phyloP scores from a whole-genome alignment of 2,888 invertebrate species.

The Agriopis aurantiaria region DNA sequence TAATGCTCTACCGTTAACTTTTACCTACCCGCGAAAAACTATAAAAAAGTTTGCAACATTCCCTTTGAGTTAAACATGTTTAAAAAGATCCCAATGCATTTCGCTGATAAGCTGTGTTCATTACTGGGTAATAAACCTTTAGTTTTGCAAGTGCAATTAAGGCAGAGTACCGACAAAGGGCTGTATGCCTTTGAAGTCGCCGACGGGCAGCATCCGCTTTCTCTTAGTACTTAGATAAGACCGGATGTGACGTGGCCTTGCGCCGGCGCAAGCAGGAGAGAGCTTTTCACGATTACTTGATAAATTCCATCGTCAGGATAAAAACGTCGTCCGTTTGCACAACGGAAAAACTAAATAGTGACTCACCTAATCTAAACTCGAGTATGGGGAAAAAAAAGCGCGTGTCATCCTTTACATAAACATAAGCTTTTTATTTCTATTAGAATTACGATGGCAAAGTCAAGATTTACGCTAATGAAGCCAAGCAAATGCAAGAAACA shows the following conservation, averaged over 20 bases:
- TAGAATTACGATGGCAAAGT: conserved; percentile 25
- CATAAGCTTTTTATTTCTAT: conserved; percentile 24
- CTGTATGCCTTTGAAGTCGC: conserved; percentile 70
- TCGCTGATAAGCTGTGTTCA: conserved; percentile 60
- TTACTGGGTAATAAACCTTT: conserved; percentile 68
- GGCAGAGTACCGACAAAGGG: conserved; percentile 74
- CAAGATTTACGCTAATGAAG: conserved; percentile 35
- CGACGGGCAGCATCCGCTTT: conserved; percentile 80
- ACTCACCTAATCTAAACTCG: conserved; percentile 60
- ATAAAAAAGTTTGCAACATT: conserved; percentile 44
- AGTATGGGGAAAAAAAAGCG: conserved; percentile 22
- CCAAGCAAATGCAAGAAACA: conserved; percentile 30
- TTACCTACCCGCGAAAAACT: conserved; percentile 45
- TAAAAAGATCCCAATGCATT: conserved; percentile 48
- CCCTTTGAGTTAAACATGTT: conserved; percentile 29
- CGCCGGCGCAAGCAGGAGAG: conserved; percentile 62
- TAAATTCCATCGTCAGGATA: conserved; percentile 75
- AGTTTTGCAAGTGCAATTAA: conserved; percentile 79
- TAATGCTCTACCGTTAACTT: conserved; percentile 34
- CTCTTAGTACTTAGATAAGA: conserved; percentile 67
- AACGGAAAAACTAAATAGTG: conserved; percentile 53
- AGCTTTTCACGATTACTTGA: conserved; percentile 83
- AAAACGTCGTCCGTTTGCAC: conserved; percentile 61
- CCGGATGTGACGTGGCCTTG: conserved; percentile 83
- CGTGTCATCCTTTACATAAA: conserved; percentile 25